Conservation (phyloP, 1,140 invertebrate species). For the Colletes latitarsis region DNA sequence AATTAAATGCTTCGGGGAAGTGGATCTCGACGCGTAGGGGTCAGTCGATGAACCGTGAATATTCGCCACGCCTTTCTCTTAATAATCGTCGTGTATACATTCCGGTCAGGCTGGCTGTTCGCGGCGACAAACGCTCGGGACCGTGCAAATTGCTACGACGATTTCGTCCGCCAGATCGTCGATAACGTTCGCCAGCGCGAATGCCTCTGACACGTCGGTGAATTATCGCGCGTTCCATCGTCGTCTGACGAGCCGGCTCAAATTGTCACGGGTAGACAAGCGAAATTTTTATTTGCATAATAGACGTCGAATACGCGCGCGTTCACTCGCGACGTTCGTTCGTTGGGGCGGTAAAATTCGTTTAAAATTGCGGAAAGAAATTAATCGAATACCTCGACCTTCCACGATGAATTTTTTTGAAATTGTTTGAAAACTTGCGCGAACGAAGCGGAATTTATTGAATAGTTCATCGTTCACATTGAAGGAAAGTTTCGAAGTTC, state of each 20-base stretch:
- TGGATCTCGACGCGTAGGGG: conserved; percentile 37
- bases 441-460: no score
- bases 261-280: neutral
- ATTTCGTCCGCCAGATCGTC: conserved; percentile 49
- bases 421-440: no score
- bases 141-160: conserved; percentile 35
- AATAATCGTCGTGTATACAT: conserved; percentile 55
- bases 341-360: no score
- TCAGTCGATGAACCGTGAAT: conserved; percentile 61
- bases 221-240: conserved; percentile 17
- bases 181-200: conserved; percentile 21
- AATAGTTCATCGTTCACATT: no score
- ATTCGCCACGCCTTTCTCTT: conserved; percentile 53
- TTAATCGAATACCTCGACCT: no score
- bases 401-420: no score
- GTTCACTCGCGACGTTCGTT: no score
- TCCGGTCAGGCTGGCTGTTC: conserved; percentile 21
- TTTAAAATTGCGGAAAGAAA: no score
- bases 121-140: conserved; percentile 19
- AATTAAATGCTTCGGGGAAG: conserved; percentile 65
- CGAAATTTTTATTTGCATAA: no score
- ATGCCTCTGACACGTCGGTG: conserved; percentile 4
- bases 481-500: no score
- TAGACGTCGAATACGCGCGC: no score
- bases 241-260: neutral